Evolutionary conservation across 2,797 vertebrate species (phyloP), one percentile per base, ranked within the genome.

Genomic region (Percopsis omiscomaycus): DNA sequence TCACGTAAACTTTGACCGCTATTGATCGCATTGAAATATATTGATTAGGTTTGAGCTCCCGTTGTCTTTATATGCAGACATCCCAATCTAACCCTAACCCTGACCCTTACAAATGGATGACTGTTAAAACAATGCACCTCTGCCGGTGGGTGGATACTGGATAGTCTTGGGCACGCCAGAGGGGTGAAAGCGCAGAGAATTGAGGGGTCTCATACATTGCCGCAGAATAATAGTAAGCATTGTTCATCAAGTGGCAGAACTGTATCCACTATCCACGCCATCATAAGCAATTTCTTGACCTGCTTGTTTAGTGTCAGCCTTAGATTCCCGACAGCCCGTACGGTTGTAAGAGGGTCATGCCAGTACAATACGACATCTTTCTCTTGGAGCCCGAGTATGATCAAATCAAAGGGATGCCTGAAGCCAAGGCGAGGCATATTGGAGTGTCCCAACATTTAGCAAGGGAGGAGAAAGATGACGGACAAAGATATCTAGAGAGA

Each of bases 141-240:
- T 64, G 53, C 66, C 67, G 75, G 64, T 66, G 52, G 53, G 55
- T 29, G 28, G 37, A 6, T 4, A 46, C 56, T n/a, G 1, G 44
- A n/a, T 15, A 74, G 77, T 60, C 69, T 59, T 3, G 47, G 57
- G 72, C 80, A 81, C 62, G 74, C 75, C 78, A 66, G 60, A 45
- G 32, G 69, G 77, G 74, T 65, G 64, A 84, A 78, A 83, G 81
- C 75, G 59, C 71, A 75, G 66, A 59, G 68, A 58, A 81, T 72
- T 74, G 59, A 75, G 62, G 70, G 74, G 68, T 71, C 66, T 70
- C 54, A 74, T 45, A 4, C 66, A 74, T 73, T 84, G 22, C 51
- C 45, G 61, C 56, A 55, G 75, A 77, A 86, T 70, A 87, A 86
- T 81, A 72, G 66, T 59, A 56, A 52, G 64, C 71, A 81, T 82